These are phyloP conservation scores for Brachionus koreanus DNA, from an alignment of 1,140 invertebrate species.

Conservation along the genomic window DNA sequence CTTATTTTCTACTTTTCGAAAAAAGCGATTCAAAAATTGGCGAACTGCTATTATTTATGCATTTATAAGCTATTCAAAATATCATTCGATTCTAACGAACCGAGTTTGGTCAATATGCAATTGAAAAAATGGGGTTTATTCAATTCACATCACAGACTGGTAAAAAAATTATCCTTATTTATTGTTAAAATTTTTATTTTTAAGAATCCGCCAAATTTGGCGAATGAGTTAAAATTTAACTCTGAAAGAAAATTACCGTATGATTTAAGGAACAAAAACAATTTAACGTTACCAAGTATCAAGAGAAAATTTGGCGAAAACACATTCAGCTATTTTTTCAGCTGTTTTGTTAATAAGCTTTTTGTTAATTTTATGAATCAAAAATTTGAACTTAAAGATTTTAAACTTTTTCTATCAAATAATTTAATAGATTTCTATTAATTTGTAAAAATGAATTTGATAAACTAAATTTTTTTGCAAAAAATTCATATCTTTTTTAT, in stretches of 20 bases:
- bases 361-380: no score
- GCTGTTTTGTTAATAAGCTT: no score
- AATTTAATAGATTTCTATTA: no score
- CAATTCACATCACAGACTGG: not conserved
- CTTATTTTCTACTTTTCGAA: not conserved
- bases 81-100: not conserved
- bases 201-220: not conserved
- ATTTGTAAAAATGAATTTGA: no score
- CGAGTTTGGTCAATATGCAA: not conserved
- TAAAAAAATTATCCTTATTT: not conserved
- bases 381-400: no score
- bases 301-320: not conserved
- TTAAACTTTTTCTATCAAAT: no score
- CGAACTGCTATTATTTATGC: not conserved
- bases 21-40: not conserved
- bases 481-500: no score
- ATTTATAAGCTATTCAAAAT: not conserved
- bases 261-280: no score
- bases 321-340: not conserved
- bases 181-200: not conserved
- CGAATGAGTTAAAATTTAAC: not conserved
- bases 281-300: not conserved
- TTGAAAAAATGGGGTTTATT: not conserved
- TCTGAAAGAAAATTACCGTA: not conserved
- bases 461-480: no score